A percentile compares a stretch with the other conserved stretches of the same genome.
These are phyloP conservation scores for Ornithoptera priamus DNA, from an alignment of 2,888 invertebrate genomes.

Conservation along the genomic window DNA sequence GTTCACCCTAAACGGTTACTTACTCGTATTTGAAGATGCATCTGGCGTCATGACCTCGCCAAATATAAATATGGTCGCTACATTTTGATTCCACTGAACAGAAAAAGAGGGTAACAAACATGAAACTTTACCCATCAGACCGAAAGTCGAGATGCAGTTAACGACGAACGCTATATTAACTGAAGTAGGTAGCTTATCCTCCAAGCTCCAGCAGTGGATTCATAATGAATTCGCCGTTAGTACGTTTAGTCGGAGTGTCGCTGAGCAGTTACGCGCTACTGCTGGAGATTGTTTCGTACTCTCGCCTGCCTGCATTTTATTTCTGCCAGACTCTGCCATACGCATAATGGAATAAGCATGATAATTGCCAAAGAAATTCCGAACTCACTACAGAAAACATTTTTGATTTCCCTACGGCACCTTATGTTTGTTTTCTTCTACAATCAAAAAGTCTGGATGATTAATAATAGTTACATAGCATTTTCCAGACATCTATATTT, in stretches of 20 bases:
- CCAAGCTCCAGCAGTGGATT: slow-evolving; percentile 1
- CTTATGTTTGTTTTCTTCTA: too few species aligned
- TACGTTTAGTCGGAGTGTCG: background rate
- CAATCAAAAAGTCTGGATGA: too few species aligned
- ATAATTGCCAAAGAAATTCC: too few species aligned
- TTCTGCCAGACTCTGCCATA: background rate
- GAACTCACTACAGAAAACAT: too few species aligned
- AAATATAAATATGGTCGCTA: too few species aligned
- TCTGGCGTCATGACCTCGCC: too few species aligned
- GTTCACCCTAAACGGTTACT: too few species aligned
- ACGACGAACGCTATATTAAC: background rate
- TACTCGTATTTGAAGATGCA: too few species aligned
- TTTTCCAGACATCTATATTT: too few species aligned
- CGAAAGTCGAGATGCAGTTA: background rate
- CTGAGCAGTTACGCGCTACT: slow-evolving; percentile 13
- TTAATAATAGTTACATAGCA: too few species aligned
- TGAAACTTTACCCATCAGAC: background rate
- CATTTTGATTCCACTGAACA: too few species aligned
- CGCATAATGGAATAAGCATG: background rate
- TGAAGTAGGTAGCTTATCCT: background rate
- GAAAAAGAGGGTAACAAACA: background rate
- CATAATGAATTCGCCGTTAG: slow-evolving; percentile 15
- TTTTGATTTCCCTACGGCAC: too few species aligned
- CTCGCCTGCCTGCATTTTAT: slow-evolving; percentile 14
- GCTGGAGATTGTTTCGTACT: slow-evolving; percentile 9